Evolutionary conservation across 2,888 invertebrate species (phyloP), one percentile per base, ranked within the genome.

Genomic region (Synergus japonicus): DNA sequence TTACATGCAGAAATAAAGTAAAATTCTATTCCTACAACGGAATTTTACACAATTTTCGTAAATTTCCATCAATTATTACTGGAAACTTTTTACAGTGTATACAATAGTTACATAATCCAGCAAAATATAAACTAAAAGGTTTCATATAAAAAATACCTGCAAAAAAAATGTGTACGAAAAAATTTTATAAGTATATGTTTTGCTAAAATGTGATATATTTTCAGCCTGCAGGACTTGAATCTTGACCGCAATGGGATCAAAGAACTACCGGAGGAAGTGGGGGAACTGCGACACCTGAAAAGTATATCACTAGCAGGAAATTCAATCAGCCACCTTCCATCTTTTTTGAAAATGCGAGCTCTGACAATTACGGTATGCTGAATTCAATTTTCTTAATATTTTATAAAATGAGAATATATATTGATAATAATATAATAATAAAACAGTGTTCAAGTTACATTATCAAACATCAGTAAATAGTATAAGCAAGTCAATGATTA

Each of bases 201-300:
- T 10, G 10, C n/a, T 15, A 15, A 46, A 2, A 29, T 69, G 29
- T 29, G 60, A 9, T 78, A 65, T 78, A 65, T 77, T 85, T 94
- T 93, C 93, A 96, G 96, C 90, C 93, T 96, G 90, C 94, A 95
- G 90, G 96, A 96, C 91, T 92, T 96, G 82, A 94, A 95, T 85
- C 93, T 96, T 86, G 96, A 95, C 92, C 94, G 95, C 91, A 96
- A 96, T 94, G 95, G 94, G 89, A 92, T 96, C 85, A 94, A 93
- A 87, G 94, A 95, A 73, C 88, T 96, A 86, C 94, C 95, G 49
- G 93, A 94, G 83, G 93, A 94, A 85, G 92, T 95, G 87, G 93
- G 94, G 85, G 93, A 93, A 83, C 92, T 96, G 85, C 94, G 93
- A 81, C 93, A 94, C 82, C 93, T 96, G 85, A 93, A 94, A 84